Evolutionary conservation across 2,888 invertebrate species (phyloP).

Genomic region (Andrena hattorfiana): DNA sequence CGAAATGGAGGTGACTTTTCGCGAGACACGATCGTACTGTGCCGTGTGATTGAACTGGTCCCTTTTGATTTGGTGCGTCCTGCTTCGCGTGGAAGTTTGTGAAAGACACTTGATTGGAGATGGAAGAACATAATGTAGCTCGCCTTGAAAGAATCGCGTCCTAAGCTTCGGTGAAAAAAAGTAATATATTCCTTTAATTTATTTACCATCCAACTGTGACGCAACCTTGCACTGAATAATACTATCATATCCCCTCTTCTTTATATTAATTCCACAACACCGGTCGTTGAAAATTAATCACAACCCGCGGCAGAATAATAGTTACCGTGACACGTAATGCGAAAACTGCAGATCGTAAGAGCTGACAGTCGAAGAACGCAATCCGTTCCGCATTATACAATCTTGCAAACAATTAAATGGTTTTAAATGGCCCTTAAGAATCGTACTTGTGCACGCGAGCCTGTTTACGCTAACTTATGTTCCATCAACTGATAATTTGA

Average conservation of each 20-base stretch:
- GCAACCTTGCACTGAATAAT: not conserved
- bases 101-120: not conserved
- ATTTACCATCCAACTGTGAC: not conserved
- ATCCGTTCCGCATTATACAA: slow-evolving; percentile 30
- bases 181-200: slow-evolving; percentile 1
- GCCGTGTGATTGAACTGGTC: not conserved
- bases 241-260: not conserved
- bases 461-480: slow-evolving; percentile 65
- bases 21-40: not conserved
- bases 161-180: not conserved
- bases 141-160: not conserved
- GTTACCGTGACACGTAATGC: not conserved
- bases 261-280: too few relatives aligned
- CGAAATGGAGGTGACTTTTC: not conserved
- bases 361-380: slow-evolving; percentile 12
- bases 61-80: not conserved
- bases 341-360: slow-evolving; percentile 27
- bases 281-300: not conserved
- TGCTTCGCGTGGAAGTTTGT: not conserved
- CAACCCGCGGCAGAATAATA: not conserved
- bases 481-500: slow-evolving; percentile 40
- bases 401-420: slow-evolving; percentile 61
- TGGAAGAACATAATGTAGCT: not conserved
- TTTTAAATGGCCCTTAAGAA: slow-evolving; percentile 50
- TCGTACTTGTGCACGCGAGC: slow-evolving; percentile 58